phyloP scores from a whole-genome alignment of 2,113 vertebrate genomes.

The Scomber scombrus region DNA sequence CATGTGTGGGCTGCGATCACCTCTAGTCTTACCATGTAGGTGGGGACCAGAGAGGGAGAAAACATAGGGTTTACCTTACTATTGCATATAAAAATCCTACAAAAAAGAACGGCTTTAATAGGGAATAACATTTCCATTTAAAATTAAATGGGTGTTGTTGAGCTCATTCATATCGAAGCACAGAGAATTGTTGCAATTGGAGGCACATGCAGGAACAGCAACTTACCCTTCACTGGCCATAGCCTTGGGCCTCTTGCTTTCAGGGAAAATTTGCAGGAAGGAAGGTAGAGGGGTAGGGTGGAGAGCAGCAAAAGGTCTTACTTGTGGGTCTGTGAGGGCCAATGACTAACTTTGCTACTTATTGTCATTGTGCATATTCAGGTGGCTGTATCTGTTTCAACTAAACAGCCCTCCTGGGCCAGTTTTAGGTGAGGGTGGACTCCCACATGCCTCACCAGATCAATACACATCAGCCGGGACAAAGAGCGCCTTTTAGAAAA shows the following conservation, averaged over 20 bases:
- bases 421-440: slow-evolving; percentile 39
- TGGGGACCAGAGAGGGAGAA: slow-evolving; percentile 42
- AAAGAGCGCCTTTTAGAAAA: slow-evolving; percentile 73
- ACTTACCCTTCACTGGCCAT: slow-evolving; percentile 1
- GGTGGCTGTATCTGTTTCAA: slow-evolving; percentile 54
- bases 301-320: slow-evolving; percentile 5
- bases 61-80: slow-evolving; percentile 33
- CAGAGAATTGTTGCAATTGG: slow-evolving; percentile 16
- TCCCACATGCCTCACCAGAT: slow-evolving; percentile 49
- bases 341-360: slow-evolving; percentile 32
- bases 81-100: slow-evolving; percentile 20
- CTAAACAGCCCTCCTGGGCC: slow-evolving; percentile 55
- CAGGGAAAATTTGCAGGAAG: slow-evolving; percentile 47
- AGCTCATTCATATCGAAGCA: slow-evolving; percentile 13
- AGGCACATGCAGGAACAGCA: slow-evolving; percentile 1
- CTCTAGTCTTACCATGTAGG: slow-evolving; percentile 57
- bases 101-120: slow-evolving; percentile 31
- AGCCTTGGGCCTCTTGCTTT: slow-evolving; percentile 20
- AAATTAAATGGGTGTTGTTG: slow-evolving; percentile 34
- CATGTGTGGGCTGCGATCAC: slow-evolving; percentile 62
- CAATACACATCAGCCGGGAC: slow-evolving; percentile 57
- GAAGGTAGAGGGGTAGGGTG: slow-evolving; percentile 36
- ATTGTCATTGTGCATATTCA: slow-evolving; percentile 43
- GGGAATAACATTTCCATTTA: slow-evolving; percentile 42
- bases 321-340: slow-evolving; percentile 26